Conservation (phyloP, 2,113 vertebrate genomes). For the Proterorhinus semilunaris region DNA sequence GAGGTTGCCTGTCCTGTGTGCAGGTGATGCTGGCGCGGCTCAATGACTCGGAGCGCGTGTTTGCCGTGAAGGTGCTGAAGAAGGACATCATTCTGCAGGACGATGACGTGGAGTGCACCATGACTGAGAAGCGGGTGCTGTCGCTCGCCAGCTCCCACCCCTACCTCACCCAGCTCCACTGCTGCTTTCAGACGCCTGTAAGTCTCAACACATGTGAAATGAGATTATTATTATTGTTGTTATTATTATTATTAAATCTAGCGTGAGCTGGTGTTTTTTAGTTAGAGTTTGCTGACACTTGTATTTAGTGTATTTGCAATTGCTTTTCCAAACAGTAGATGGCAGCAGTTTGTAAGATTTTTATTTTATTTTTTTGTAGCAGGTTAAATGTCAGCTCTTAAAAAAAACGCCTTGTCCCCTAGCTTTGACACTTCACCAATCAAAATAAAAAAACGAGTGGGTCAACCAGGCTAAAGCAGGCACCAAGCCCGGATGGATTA, state of each 20-base stretch:
- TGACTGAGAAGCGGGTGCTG: conserved; percentile 96
- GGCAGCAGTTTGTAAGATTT: conserved; percentile 42
- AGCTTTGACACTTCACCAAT: conserved; percentile 35
- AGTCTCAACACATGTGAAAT: conserved; percentile 48
- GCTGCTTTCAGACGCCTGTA: conserved; percentile 94
- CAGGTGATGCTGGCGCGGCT: conserved; percentile 95
- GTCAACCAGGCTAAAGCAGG: neutral
- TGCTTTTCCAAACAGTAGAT: conserved; percentile 33
- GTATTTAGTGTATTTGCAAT: neutral
- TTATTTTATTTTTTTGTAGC: neutral
- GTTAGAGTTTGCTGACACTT: too few relatives aligned
- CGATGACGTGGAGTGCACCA: conserved; percentile 96
- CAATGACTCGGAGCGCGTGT: conserved; percentile 82
- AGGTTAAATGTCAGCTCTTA: conserved; percentile 34
- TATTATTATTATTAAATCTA: too few relatives aligned
- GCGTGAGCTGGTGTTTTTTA: too few relatives aligned
- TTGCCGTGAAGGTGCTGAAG: conserved; percentile 94
- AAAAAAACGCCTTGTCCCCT: conserved; percentile 35
- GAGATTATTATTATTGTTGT: too few relatives aligned
- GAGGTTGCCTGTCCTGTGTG: conserved; percentile 1
- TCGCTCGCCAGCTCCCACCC: conserved; percentile 88
- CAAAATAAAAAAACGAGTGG: conserved; percentile 33
- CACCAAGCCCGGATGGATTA: neutral
- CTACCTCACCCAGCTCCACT: conserved; percentile 96
- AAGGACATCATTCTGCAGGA: conserved; percentile 98